Evolutionary conservation across 2,113 vertebrate genomes (phyloP).

Genomic region (Gymnarchus niloticus): DNA sequence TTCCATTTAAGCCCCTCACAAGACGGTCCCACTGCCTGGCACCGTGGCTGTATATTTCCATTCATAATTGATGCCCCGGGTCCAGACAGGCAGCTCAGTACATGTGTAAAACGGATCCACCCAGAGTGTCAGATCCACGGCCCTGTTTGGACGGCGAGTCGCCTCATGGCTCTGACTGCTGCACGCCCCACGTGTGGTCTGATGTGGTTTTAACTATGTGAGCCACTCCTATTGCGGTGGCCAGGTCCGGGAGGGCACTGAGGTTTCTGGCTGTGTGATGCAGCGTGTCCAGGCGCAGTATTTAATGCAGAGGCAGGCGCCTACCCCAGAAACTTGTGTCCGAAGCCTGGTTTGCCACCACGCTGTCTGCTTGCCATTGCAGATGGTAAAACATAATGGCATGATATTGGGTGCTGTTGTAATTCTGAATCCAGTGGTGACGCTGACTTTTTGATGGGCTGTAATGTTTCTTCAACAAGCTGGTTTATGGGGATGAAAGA

Average conservation of each 20-base stretch:
- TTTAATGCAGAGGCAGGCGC: background rate
- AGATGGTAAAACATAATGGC: too few species aligned
- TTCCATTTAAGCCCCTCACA: constrained; percentile 71
- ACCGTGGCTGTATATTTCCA: constrained; percentile 81
- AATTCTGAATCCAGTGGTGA: too few species aligned
- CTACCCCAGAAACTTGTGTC: background rate
- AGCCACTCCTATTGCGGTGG: background rate
- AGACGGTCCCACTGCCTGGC: constrained; percentile 65
- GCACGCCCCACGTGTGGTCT: background rate
- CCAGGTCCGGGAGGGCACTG: background rate
- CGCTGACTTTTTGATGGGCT: too few species aligned
- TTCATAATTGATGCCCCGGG: constrained; percentile 91
- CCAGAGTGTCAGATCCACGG: constrained; percentile 61
- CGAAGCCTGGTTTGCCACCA: background rate
- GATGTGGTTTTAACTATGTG: background rate
- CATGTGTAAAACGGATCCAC: constrained; percentile 83
- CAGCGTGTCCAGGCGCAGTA: background rate
- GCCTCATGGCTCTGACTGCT: constrained; percentile 43
- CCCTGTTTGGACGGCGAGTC: constrained; percentile 55
- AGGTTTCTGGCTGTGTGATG: background rate
- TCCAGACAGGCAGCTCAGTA: constrained; percentile 75
- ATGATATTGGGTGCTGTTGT: too few species aligned
- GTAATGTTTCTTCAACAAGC: background rate
- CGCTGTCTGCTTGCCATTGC: background rate
- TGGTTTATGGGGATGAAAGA: background rate